phyloP scores from a whole-genome alignment of 2,888 invertebrate species.

The Mantis religiosa region DNA sequence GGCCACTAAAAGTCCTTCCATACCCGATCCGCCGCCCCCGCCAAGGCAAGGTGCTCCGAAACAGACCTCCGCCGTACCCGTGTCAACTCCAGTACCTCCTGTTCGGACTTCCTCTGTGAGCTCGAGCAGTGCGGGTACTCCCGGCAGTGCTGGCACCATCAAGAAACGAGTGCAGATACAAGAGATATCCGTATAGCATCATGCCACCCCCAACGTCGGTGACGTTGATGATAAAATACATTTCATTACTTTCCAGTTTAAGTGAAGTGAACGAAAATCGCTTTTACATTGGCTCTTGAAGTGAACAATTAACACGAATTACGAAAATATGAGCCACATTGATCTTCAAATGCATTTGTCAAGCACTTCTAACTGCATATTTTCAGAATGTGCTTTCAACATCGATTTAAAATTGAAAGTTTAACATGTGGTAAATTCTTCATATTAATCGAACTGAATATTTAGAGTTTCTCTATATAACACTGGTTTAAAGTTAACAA shows the following conservation, averaged over 20 bases:
- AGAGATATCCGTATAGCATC: slow-evolving; percentile 70
- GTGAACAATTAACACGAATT: background rate
- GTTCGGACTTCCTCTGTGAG: slow-evolving; percentile 45
- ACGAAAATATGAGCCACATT: background rate
- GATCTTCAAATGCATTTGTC: background rate
- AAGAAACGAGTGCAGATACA: slow-evolving; percentile 78
- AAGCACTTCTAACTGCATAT: no score
- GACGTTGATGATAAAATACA: background rate
- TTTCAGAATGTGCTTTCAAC: no score
- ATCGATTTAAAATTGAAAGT: no score
- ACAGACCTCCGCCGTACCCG: slow-evolving; percentile 24
- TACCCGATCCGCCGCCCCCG: slow-evolving; percentile 37
- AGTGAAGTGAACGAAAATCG: background rate
- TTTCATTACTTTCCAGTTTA: slow-evolving; percentile 6
- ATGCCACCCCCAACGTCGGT: background rate
- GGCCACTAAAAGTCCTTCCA: slow-evolving; percentile 39
- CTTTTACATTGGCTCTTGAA: background rate
- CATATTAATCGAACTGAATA: no score
- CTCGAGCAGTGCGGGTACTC: slow-evolving; percentile 32
- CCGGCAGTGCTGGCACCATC: slow-evolving; percentile 40
- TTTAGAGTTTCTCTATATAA: no score
- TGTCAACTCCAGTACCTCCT: slow-evolving; percentile 42
- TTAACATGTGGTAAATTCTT: no score
- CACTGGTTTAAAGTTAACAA: no score
- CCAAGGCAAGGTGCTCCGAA: slow-evolving; percentile 38